Percentiles rank a stretch among this genome's conserved stretches.
These are phyloP conservation scores for Brotula barbata DNA, from an alignment of 2,797 vertebrate species.

Conservation along the genomic window DNA sequence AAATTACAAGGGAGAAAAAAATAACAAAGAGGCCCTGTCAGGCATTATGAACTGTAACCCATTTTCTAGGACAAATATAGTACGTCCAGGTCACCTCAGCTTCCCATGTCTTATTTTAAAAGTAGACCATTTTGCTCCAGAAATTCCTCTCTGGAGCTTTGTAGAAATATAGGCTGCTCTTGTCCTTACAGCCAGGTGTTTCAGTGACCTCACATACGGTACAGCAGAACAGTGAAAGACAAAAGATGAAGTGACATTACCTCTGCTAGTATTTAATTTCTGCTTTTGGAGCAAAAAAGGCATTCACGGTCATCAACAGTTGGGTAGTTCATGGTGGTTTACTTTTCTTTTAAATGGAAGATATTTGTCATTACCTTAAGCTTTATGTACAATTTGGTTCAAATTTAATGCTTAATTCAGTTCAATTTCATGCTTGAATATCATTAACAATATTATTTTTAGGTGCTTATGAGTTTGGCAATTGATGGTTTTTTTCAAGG, in stretches of 20 bases:
- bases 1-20: slow-evolving; percentile 2
- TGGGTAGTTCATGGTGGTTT: background rate
- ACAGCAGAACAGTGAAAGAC: slow-evolving; percentile 1
- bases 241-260: background rate
- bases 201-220: background rate
- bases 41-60: slow-evolving; percentile 29
- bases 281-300: background rate
- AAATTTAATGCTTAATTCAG: no score
- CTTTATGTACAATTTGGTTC: no score
- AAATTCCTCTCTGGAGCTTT: slow-evolving; percentile 48
- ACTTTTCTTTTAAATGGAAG: no score
- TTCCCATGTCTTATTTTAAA: slow-evolving; percentile 58
- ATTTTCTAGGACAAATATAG: slow-evolving; percentile 56
- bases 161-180: slow-evolving; percentile 56
- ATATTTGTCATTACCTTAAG: no score
- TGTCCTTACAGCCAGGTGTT: slow-evolving; percentile 6
- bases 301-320: background rate
- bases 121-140: slow-evolving; percentile 56
- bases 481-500: background rate
- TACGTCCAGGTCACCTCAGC: slow-evolving; percentile 50
- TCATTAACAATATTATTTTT: no score
- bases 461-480: no score
- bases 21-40: slow-evolving; percentile 13
- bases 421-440: no score
- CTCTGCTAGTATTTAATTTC: background rate